Evolutionary conservation across 2,797 vertebrate species (phyloP), one percentile per base, ranked within the genome.

Genomic region (Australoheros facetus): DNA sequence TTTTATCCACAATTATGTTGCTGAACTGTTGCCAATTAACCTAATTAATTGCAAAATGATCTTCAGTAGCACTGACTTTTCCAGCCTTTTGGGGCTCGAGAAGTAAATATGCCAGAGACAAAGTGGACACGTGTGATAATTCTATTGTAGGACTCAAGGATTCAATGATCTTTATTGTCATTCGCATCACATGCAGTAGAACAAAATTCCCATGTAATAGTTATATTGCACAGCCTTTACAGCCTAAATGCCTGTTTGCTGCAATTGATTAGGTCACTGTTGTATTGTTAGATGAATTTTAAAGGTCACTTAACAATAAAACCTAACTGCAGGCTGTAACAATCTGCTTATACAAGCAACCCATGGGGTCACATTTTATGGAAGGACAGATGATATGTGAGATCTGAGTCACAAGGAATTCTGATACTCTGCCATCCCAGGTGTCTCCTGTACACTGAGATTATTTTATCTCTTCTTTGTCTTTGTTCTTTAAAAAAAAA

Each of bases 301-400:
- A 69, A 69, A 51, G 64, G 64, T 69, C 45, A 69, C 42, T 56
- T 56, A 48, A 57, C 19, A 57, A 34, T 57, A 56, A 77, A 77
- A 56, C 16, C 1, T 1, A 58, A 57, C 55, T 39, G 7, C 42
- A 28, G 26, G 37, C 28, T 56, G 37, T 48, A 57, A 51, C 45
- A 8, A 57, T 21, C n/a, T 37, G 42, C 11, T 58, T 58, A 30
- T 26, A 71, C 21, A 62, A 69, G 51, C 45, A 30, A 51, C 64
- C 6, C 11, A 69, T 32, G 26, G 42, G 64, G 64, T 69, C 64
- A 69, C 26, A 30, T 69, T 69, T 69, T 69, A 69, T 51, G 26
- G 26, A 48, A 51, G 64, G 64, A 19, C 64, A 9, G 51, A 3
- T n/a, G 23, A 69, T 51, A 69, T 7, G 6, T 14, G 45, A 51